These are phyloP conservation scores for Triplophysa siluroides DNA, from an alignment of 2,113 vertebrate genomes.

Conservation along the genomic window DNA sequence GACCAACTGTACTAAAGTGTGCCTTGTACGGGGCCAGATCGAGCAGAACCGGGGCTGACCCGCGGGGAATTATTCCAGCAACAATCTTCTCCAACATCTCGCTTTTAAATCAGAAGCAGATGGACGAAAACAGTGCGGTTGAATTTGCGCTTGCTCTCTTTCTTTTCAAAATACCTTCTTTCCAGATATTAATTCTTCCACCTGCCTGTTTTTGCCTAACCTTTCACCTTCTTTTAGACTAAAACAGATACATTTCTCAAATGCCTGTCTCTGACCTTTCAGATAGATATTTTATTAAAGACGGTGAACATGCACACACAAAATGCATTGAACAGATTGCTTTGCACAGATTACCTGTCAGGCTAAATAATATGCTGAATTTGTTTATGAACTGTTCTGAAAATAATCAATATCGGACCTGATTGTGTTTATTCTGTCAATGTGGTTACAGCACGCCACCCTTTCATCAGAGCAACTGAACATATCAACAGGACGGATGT, in stretches of 20 bases:
- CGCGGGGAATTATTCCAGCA: conserved; percentile 42
- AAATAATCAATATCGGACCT: no score
- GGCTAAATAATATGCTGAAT: no score
- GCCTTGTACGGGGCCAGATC: background rate
- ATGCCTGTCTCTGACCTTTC: no score
- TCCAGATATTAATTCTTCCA: conserved; percentile 32
- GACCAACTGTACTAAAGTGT: conserved; percentile 1
- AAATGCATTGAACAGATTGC: background rate
- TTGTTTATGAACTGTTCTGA: no score
- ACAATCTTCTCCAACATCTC: conserved; percentile 67
- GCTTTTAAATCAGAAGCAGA: conserved; percentile 64
- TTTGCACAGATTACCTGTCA: no score
- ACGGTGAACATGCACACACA: no score
- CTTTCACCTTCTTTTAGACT: background rate
- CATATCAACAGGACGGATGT: no score
- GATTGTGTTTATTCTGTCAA: no score
- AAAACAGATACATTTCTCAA: background rate
- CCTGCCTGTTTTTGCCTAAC: conserved; percentile 10
- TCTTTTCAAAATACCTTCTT: conserved; percentile 8
- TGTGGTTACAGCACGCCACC: no score
- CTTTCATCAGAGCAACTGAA: no score
- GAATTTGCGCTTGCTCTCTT: conserved; percentile 10
- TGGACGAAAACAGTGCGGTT: conserved; percentile 57
- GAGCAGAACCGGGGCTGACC: conserved; percentile 4
- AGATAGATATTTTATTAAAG: no score